Conservation (phyloP, 2,797 vertebrate genomes). For the Bovichtus diacanthus region DNA sequence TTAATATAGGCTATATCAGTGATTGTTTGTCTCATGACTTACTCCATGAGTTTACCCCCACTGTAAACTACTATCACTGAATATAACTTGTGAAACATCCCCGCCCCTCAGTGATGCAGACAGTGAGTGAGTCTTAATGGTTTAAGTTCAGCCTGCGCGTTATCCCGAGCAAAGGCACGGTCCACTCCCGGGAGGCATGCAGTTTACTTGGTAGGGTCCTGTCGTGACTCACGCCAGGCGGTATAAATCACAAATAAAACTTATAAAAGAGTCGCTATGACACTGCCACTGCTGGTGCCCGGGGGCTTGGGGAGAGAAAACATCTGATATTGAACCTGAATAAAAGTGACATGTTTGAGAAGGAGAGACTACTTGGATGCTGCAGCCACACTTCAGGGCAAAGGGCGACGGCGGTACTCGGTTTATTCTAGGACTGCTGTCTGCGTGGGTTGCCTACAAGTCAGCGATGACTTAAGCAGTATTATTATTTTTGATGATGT, state of each 20-base stretch:
- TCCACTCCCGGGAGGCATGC: slow-evolving; percentile 3
- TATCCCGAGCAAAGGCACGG: slow-evolving; percentile 1
- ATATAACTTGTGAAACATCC: neutral
- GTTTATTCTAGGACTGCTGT: slow-evolving; percentile 56
- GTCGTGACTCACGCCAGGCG: slow-evolving; percentile 66
- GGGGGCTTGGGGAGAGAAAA: slow-evolving; percentile 44
- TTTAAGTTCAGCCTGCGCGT: neutral
- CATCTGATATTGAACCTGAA: slow-evolving; percentile 74
- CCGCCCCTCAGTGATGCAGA: slow-evolving; percentile 13
- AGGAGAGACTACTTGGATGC: slow-evolving; percentile 58
- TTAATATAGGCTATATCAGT: no score
- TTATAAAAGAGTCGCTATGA: slow-evolving; percentile 51
- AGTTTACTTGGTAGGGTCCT: slow-evolving; percentile 27
- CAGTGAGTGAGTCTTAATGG: neutral
- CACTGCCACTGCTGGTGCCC: slow-evolving; percentile 54
- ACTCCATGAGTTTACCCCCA: neutral
- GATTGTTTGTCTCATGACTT: neutral
- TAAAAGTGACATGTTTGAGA: slow-evolving; percentile 77
- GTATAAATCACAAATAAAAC: slow-evolving; percentile 73
- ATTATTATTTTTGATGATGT: slow-evolving; percentile 10
- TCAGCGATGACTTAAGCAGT: slow-evolving; percentile 6
- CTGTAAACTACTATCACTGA: neutral
- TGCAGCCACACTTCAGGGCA: slow-evolving; percentile 47
- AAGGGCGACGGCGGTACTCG: slow-evolving; percentile 25
- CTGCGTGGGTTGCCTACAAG: slow-evolving; percentile 38